These are phyloP conservation scores for Eutrigla gurnardus DNA, from an alignment of 2,797 vertebrate species.

Conservation along the genomic window DNA sequence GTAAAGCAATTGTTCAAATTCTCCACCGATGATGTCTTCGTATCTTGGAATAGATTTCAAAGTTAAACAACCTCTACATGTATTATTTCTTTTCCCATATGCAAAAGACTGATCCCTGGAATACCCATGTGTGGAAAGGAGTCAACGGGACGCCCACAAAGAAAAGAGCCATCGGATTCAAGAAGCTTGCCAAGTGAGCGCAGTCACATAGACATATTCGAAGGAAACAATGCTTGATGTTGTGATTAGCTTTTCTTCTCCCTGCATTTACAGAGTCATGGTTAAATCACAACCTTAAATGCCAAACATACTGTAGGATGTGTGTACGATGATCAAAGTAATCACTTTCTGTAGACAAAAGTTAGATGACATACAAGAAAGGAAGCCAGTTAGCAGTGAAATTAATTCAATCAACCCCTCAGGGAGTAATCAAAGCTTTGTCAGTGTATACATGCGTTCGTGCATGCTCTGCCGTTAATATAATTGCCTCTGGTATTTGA, in stretches of 20 bases:
- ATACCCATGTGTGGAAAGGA: constrained; percentile 95
- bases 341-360: constrained; percentile 53
- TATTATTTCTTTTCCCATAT: constrained; percentile 3
- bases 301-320: constrained; percentile 25
- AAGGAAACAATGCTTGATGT: neutral
- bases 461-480: constrained; percentile 66
- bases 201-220: neutral
- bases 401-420: constrained; percentile 77
- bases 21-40: constrained; percentile 3
- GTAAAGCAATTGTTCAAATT: too few relatives aligned
- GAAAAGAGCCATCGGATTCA: constrained; percentile 97
- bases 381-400: constrained; percentile 58
- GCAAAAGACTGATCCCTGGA: constrained; percentile 93
- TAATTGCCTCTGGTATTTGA: constrained; percentile 78
- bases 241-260: neutral
- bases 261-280: constrained; percentile 5
- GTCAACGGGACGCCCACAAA: constrained; percentile 97
- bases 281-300: constrained; percentile 12
- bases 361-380: constrained; percentile 36
- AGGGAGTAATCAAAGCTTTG: constrained; percentile 76
- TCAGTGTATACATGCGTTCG: constrained; percentile 40
- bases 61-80: constrained; percentile 2
- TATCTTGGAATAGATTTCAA: neutral
- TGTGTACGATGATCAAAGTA: constrained; percentile 30
- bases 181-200: constrained; percentile 98